Evolutionary conservation across 1,140 invertebrate species (phyloP), one percentile per base, ranked within the genome.

Genomic region (Grapholita molesta): DNA sequence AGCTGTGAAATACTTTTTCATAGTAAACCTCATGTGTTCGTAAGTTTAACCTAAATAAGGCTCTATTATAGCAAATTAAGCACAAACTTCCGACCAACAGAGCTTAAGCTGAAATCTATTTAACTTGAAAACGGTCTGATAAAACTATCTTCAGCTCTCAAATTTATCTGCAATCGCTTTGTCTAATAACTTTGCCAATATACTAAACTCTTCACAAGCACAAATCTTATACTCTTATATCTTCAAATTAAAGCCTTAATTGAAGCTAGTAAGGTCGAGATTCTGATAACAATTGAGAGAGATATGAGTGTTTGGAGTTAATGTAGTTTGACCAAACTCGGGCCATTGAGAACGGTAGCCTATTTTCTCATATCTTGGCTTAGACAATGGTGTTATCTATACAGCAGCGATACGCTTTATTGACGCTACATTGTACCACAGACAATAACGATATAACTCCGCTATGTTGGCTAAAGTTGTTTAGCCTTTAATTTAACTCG

Each of bases 351-450:
- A 48, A 21, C 55, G 24, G 55, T n/a, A 55, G 24, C 55, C 55
- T 28, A 28, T 61, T 61, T 61, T 32, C 55, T 28, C 55, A 61
- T 57, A 57, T 61, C 55, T 61, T 5, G 6, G 18, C 52, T n/a
- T 25, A 61, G 55, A 61, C 55, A 61, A 61, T 61, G 25, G 55
- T 61, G 25, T 61, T 61, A 61, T 61, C 55, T 61, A 28, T 61
- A 28, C 24, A 61, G 55, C 55, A 25, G 55, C n/a, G 55, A 61
- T 61, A 61, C 55, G 12, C 55, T 28, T 57, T 28, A 61, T 61
- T 61, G 55, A 61, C 25, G 55, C 25, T 15, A 57, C 12, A 61
- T 61, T 32, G 55, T 61, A 18, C n/a, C n/a, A n/a, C 11, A 28
- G 23, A 61, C 24, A 61, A 57, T 57, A 57, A 57, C 53, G 55